Base-by-base conservation (phyloP, 1,140 invertebrate genomes). In the Cotesia glomerata region DNA sequence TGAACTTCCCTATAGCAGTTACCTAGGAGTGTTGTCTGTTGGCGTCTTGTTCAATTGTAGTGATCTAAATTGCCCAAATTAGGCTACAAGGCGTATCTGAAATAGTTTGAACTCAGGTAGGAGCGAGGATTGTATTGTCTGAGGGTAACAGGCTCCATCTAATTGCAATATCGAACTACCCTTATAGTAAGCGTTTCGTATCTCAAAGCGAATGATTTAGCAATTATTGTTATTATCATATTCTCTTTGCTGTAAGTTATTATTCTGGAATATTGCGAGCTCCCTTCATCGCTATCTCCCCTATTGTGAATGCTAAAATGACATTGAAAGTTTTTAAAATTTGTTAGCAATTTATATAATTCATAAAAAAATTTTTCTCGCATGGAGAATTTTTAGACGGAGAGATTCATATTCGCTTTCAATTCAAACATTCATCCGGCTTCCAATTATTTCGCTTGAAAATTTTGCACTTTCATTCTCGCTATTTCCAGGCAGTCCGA, bases 91-190 rank as follows among this genome's bases (percentile, higher is more conserved):
- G 73, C 73, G 75, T 76, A 62, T 74, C 67, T 61, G 58, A 32
- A 61, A 61, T 61, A 26, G 58, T 61, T 61, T 61, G 58, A 61
- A 61, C 58, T 7, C 26, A 26, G 26, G 26, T 26, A 26, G 7
- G 58, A 32, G 14, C 14, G 11, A 16, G 26, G 26, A 26, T 32
- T 18, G 26, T 61, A 61, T 61, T 61, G 58, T 61, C 58, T 61
- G 72, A 78, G 76, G 77, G 74, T 76, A 74, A 75, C 74, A 73
- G 51, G 70, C 75, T 70, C 35, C 54, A 72, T 49, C 78, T 79
- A 79, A 79, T 79, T 79, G 77, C 78, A 79, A 79, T 79, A 79
- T 79, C 76, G 67, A 58, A 54, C 56, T 8, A 35, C 35, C 16
- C 14, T 32, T 26, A 26, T 26, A 13, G 26, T 61, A 8, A 7